Base-by-base conservation (phyloP, 2,888 invertebrate genomes). In the Stegophylla sp. region DNA sequence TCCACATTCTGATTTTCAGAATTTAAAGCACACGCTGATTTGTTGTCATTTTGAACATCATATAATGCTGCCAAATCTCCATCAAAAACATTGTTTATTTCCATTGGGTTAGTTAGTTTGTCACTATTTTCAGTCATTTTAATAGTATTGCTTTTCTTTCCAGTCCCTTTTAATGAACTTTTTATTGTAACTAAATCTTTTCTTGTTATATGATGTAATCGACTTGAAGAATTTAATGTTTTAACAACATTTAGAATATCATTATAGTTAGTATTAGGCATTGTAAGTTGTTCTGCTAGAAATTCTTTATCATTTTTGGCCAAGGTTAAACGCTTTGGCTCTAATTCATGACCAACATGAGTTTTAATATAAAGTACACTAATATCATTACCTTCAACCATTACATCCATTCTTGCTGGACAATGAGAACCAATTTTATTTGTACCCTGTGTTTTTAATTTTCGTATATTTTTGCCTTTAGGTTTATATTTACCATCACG, bases 351-450 rank as follows among this genome's bases (percentile, higher is more conserved):
- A 13, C 84, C 84, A 28, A 84, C 82, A 82, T 84, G 84, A 2
- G 84, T 84, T 63, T 83, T 83, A 28, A 83, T 77, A 69, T 82
- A 84, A 61, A 82, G 82, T 13, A 84, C 84, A 61, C 69, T 76
- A 17, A 84, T 82, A 45, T 82, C 77, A 34, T 82, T 63, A n/a
- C 66, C 82, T 20, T 43, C 74, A 10, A 83, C 82, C 56, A 79
- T 76, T 5, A 84, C 83, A 74, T 83, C 82, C 71, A 84, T 82
- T 82, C 83, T 83, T 12, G 84, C 83, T 23, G 84, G 84, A 64
- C 84, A 84, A 73, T 84, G 82, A n/a, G 83, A 83, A 73, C 84
- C 83, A 61, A 84, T 84, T 84, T 84, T 84, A 73, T 84, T 84
- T 20, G 83, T 83, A 17, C 84, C 84, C 26, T 83, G 23, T 10